Evolutionary conservation across 2,113 vertebrate genomes (phyloP), one percentile per base, ranked within the genome.

Genomic region (Cromileptes altivelis): DNA sequence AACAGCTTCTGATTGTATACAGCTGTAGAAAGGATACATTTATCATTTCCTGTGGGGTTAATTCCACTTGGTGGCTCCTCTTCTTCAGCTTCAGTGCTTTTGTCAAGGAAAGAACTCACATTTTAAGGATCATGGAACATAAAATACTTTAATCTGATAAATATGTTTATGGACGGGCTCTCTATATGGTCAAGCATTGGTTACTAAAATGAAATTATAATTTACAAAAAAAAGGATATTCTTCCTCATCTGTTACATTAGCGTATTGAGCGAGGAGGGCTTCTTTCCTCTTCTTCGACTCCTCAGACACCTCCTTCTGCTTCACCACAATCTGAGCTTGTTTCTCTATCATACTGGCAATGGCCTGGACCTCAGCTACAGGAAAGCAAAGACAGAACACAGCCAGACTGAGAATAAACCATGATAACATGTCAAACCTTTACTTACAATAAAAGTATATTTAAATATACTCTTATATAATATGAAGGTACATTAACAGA

Each of bases 261-360:
- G 97, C 98, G 3, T 99, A 99, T 81, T 99, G 98, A 14, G 98
- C 97, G 45, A 99, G 95, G 9, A 99, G 93, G 0, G 97, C 97
- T 10, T 98, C 97, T 86, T 99, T 99, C 82, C 95, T 96, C 74
- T 96, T 96, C 91, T 95, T 97, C 47, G 97, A 95, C 19, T 97
- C 97, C 89, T 96, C 95, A 0, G 97, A 95, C 18, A 97, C 94
- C 61, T 96, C 95, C 87, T 96, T 97, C 21, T 97, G 97, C 90
- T 97, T 99, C 84, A 99, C 97, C 80, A 98, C 97, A 0, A 99
- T 98, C 95, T 97, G 97, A 2, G 98, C 98, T 92, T 99, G 98
- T 89, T 99, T 99, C 94, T 99, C 98, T 79, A 99, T 99, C 93
- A 99, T 91, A 71, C 94, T 98, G 85, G 98, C 89, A 0, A 99